Base-by-base conservation (phyloP, 2,888 invertebrate species). In the Carcina quercana region DNA sequence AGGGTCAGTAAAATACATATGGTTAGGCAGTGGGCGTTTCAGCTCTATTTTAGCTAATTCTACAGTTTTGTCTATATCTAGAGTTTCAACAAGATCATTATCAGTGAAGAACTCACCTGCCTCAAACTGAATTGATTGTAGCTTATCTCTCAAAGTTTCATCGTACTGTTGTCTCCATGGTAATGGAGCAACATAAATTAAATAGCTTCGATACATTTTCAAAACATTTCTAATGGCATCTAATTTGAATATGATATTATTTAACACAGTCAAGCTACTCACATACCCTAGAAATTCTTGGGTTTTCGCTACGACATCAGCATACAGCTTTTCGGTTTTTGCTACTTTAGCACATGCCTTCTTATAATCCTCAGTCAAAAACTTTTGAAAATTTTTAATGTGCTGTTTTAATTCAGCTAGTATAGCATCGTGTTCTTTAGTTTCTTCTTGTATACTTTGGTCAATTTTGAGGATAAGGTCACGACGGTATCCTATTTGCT, bases 331-430 rank as follows among this genome's bases (percentile, higher is more conserved):
- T 54, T 82, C 80, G 31, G 73, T 51, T 47, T 59, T 61, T 13
- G 65, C 19, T 19, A 70, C 75, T 54, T 72, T 71, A 1, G 42
- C 20, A 41, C 76, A 78, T 14, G 83, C 76, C 42, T 64, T 72
- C 39, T 79, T 78, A 42, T 83, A 82, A 45, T 83, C 83, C 51
- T 82, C 82, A 1, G 79, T 83, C 8, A 83, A 51, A 50, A 79
- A 83, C 33, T 55, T 63, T 61, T 83, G 80, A 47, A 83, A 83
- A 38, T 79, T 59, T 50, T 70, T 72, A 13, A 82, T 66, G 35
- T 83, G 82, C 6, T 58, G 56, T 46, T 69, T 80, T 30, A 80
- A 54, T 35, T 72, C 65, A 15, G 52, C 43, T n/a, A 43, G 37
- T 34, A 83, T 73, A 5, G 37, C 39, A n/a, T 75, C 66, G 38